Base-by-base conservation (phyloP, 2,797 vertebrate species). In the Odontamblyopus lacepedii region DNA sequence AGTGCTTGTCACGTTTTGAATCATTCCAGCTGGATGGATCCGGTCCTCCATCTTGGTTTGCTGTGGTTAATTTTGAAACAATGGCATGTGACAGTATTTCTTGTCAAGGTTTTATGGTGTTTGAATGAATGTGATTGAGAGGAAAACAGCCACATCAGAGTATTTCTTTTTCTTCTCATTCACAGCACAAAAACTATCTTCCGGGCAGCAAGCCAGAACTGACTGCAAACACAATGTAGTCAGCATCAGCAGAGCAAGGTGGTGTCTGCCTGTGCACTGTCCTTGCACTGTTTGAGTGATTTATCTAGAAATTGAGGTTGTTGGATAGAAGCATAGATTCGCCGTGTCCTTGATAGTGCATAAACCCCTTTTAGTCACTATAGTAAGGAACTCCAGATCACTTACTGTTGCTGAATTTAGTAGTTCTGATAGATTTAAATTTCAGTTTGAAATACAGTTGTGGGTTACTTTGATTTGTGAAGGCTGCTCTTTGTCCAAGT, bases 151-250 rank as follows among this genome's bases (percentile, higher is more conserved):
- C 16, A 26, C 77, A 38, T 86, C 75, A 72, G 69, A 78, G 68
- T 84, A 72, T 67, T 41, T 75, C 70, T 48, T 19, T 72, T 69
- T 71, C 26, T 66, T 50, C 82, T 80, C 77, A 78, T 85, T 81
- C 73, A 69, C 35, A 59, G 80, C 83, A 87, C 83, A 89, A 88
- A 91, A 87, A 89, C 71, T 51, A 82, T 80, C 69, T 74, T 76
- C 80, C 80, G 66, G 79, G 84, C 85, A 88, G 79, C 83, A 80
- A 88, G 83, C 88, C 88, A 87, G 82, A 56, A 32, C 73, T 73
- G 59, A 2, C 79, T 67, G 79, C 76, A 82, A 83, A 84, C 76
- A 75, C 78, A 82, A 77, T 75, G 82, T 72, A 71, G 74, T 64
- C 70, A 72, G 72, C 23, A 67, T 67, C 30, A 63, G 61, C 23